Percentiles rank a stretch among this genome's conserved stretches.
Conservation (phyloP, 2,113 vertebrate genomes). For the Willisornis vidua region DNA sequence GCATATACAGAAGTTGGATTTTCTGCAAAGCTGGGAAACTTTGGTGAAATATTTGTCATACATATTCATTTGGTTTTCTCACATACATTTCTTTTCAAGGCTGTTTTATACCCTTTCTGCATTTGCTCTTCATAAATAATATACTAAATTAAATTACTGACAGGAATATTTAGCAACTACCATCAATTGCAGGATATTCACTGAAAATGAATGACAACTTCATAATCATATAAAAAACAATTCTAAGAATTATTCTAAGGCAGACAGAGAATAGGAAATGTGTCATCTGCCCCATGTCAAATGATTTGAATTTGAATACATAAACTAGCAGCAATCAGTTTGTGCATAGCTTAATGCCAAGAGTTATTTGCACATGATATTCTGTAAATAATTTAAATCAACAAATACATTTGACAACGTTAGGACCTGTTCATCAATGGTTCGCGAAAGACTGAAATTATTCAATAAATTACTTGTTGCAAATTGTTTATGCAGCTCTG, state of each 20-base stretch:
- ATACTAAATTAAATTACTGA: conserved; percentile 5
- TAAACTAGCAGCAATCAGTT: not conserved
- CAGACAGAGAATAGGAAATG: not conserved
- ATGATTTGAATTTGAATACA: not conserved
- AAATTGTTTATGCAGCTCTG: not conserved
- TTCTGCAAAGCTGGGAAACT: not conserved
- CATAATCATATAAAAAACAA: not conserved
- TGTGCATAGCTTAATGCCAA: not conserved
- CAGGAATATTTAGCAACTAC: conserved; percentile 7
- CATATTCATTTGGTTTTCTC: not conserved
- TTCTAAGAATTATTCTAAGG: conserved; percentile 10
- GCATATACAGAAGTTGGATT: not conserved
- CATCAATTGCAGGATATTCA: not conserved
- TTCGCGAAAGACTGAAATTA: not conserved
- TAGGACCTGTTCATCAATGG: not conserved
- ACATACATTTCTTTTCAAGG: not conserved
- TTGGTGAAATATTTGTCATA: not conserved
- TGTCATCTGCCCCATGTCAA: conserved; percentile 17
- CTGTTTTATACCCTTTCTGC: not conserved
- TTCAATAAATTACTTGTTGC: not conserved
- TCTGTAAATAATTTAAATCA: conserved; percentile 28
- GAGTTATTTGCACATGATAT: not conserved
- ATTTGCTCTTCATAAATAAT: not conserved
- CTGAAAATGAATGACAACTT: not conserved
- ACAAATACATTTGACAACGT: not conserved